Percentiles rank a stretch among this genome's conserved stretches.
Evolutionary conservation across 2,888 invertebrate species (phyloP).

Genomic region (Cryptus viduatorius): DNA sequence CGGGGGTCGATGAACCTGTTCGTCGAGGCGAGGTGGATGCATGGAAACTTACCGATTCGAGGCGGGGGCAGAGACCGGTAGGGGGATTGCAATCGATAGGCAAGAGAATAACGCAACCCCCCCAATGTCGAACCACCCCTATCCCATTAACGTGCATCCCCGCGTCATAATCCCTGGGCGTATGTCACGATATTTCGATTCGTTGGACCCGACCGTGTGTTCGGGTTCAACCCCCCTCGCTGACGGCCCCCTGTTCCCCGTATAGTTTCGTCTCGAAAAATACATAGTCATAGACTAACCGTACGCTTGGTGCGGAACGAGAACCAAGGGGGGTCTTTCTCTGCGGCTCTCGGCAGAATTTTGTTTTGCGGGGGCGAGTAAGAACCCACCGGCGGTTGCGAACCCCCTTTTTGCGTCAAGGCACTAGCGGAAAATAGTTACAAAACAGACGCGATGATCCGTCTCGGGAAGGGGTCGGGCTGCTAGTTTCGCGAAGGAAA

Average conservation of each 20-base stretch:
- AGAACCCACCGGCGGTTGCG: slow-evolving; percentile 13
- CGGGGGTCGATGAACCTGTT: slow-evolving; percentile 65
- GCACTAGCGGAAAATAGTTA: slow-evolving; percentile 81
- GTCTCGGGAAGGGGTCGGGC: slow-evolving; percentile 59
- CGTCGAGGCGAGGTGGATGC: slow-evolving; percentile 11
- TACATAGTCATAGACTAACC: slow-evolving; percentile 75
- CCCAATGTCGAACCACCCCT: slow-evolving; percentile 54
- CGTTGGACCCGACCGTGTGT: slow-evolving; percentile 65
- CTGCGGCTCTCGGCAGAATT: slow-evolving; percentile 43
- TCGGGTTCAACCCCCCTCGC: slow-evolving; percentile 61
- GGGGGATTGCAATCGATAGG: slow-evolving; percentile 59
- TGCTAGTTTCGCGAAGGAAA: slow-evolving; percentile 28
- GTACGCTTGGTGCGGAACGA: not conserved
- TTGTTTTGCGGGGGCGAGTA: slow-evolving; percentile 61
- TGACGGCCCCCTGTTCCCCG: slow-evolving; percentile 49
- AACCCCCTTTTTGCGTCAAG: slow-evolving; percentile 40
- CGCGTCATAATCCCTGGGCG: slow-evolving; percentile 76
- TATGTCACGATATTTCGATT: slow-evolving; percentile 76
- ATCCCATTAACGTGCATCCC: slow-evolving; percentile 71
- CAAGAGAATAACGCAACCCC: slow-evolving; percentile 48
- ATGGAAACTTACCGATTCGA: slow-evolving; percentile 23
- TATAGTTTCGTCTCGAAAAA: slow-evolving; percentile 58
- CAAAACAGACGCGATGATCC: slow-evolving; percentile 78
- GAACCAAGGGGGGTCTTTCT: slow-evolving; percentile 28
- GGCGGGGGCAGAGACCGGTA: not conserved